These are phyloP conservation scores for Peromyscus nudipes DNA, from an alignment of 2,797 vertebrate species.

Conservation along the genomic window DNA sequence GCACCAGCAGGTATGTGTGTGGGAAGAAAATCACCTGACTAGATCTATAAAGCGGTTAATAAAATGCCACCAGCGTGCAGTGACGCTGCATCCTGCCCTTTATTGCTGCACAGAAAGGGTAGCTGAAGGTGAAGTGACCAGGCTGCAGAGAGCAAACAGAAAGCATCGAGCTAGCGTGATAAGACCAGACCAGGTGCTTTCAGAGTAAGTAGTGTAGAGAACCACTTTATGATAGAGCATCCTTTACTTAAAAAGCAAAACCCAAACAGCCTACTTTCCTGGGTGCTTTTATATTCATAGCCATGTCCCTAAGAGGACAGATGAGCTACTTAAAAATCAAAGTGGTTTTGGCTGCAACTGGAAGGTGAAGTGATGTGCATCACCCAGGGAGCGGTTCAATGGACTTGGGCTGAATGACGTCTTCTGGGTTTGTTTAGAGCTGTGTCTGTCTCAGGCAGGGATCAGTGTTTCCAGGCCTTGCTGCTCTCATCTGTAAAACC, in stretches of 20 bases:
- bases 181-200: too few species aligned
- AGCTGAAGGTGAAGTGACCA: background rate
- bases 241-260: background rate
- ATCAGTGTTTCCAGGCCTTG: background rate
- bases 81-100: accelerated
- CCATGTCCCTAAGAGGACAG: background rate
- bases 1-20: background rate
- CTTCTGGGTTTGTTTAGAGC: accelerated
- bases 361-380: background rate
- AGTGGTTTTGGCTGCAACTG: background rate
- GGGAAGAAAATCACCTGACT: background rate
- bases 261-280: background rate
- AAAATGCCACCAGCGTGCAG: too few species aligned
- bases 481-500: background rate
- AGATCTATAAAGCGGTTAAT: background rate
- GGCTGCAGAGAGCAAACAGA: too few species aligned
- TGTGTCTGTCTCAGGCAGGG: background rate
- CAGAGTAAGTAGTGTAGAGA: background rate
- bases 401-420: background rate
- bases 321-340: background rate
- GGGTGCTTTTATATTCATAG: background rate
- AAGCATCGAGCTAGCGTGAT: accelerated
- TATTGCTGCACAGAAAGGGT: background rate
- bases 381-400: accelerated
- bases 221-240: accelerated